Percentiles rank a stretch among this genome's conserved stretches.
These are phyloP conservation scores for Hippocampus kuda DNA, from an alignment of 2,797 vertebrate species.

Conservation along the genomic window DNA sequence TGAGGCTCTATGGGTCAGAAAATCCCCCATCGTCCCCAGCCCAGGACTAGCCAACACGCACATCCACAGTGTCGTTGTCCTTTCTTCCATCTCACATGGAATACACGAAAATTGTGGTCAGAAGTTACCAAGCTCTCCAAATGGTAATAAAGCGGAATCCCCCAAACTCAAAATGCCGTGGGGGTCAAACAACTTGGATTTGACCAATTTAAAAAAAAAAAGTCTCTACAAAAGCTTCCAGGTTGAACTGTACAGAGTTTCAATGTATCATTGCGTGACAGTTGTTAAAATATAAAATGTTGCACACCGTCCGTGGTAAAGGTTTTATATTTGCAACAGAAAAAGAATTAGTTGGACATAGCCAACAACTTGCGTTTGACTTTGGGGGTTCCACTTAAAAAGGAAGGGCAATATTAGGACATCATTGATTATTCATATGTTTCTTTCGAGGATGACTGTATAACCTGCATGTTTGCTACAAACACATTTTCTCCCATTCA, in stretches of 20 bases:
- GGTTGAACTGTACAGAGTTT: neutral
- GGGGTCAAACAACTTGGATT: neutral
- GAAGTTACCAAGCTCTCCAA: neutral
- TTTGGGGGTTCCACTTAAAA: too few relatives aligned
- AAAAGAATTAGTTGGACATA: neutral
- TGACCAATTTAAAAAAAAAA: neutral
- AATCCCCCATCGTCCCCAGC: too few relatives aligned
- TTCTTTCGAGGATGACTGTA: neutral
- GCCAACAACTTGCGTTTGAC: neutral
- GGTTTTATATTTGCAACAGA: too few relatives aligned
- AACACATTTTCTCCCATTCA: too few relatives aligned
- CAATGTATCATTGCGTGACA: neutral
- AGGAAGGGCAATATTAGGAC: neutral
- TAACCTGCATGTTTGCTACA: neutral
- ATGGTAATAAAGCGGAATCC: neutral
- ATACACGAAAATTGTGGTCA: neutral
- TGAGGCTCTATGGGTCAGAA: constrained; percentile 9
- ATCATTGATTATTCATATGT: too few relatives aligned
- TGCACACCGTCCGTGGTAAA: too few relatives aligned
- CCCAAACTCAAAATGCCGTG: neutral
- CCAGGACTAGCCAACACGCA: constrained; percentile 5
- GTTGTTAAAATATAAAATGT: too few relatives aligned
- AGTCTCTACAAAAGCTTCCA: neutral
- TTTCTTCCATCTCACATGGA: constrained; percentile 2
- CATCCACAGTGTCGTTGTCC: constrained; percentile 4